Evolutionary conservation across 1,140 invertebrate species (phyloP).

Genomic region (Drosophila auraria): DNA sequence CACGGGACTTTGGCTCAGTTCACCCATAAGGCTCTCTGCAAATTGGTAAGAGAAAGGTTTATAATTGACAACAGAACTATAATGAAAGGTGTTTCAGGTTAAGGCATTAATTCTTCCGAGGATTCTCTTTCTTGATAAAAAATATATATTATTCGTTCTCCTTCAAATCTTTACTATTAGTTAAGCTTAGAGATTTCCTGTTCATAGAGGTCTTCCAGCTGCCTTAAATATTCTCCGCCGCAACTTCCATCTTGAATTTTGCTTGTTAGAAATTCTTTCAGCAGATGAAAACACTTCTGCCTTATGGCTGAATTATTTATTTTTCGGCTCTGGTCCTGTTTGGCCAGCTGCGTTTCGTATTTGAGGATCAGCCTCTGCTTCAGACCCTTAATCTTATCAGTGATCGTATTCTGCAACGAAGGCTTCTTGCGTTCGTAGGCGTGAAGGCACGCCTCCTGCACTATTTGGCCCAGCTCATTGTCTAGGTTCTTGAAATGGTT

Average conservation of each 20-base stretch:
- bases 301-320: constrained; percentile 11
- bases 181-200: constrained; percentile 16
- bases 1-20: constrained; percentile 54
- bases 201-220: constrained; percentile 45
- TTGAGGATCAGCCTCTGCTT: constrained; percentile 28
- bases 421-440: constrained; percentile 17
- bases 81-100: neutral
- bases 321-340: constrained; percentile 11
- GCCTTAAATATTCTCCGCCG: constrained; percentile 33
- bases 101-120: neutral
- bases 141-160: neutral
- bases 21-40: constrained; percentile 66
- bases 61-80: neutral
- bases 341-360: constrained; percentile 32
- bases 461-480: constrained; percentile 26
- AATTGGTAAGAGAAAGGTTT: constrained; percentile 4
- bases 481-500: constrained; percentile 45
- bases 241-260: neutral
- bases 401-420: neutral
- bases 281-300: constrained; percentile 44
- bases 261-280: constrained; percentile 27
- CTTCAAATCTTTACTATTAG: neutral
- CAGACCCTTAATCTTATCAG: constrained; percentile 20
- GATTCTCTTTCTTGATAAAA: neutral
- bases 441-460: constrained; percentile 15